phyloP scores from a whole-genome alignment of 2,797 vertebrate species.

The Sebastes itinus region DNA sequence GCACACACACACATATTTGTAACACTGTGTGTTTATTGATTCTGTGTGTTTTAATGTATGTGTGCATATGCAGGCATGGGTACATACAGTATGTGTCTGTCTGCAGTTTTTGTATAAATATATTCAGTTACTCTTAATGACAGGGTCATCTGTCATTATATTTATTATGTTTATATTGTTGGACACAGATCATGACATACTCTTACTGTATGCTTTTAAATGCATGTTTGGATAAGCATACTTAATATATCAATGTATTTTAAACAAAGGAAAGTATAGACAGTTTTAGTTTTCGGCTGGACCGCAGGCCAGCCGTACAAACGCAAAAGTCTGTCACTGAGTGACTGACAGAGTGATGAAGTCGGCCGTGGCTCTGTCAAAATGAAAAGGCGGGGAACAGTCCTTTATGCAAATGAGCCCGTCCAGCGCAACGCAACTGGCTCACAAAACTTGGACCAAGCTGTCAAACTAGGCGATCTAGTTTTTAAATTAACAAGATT shows the following conservation, averaged over 20 bases:
- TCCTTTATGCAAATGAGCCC: no score
- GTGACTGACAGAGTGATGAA: no score
- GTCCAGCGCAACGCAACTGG: no score
- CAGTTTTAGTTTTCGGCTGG: neutral
- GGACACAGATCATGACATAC: neutral
- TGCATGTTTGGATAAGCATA: neutral
- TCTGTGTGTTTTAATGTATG: neutral
- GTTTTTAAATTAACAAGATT: no score
- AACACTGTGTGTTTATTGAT: slow-evolving; percentile 16
- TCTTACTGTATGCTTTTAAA: neutral
- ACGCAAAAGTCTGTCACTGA: no score
- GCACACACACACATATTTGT: slow-evolving; percentile 22
- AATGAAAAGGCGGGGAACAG: no score
- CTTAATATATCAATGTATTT: neutral
- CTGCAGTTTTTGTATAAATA: neutral
- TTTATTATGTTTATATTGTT: neutral
- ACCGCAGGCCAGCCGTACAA: no score
- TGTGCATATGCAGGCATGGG: neutral
- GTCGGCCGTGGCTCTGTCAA: no score
- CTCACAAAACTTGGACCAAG: no score
- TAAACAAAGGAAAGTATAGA: neutral
- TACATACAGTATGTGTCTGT: neutral
- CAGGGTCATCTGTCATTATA: neutral
- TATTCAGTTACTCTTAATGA: neutral
- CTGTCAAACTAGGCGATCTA: no score